Percentiles rank a stretch among this genome's conserved stretches.
Conservation (phyloP, 2,888 invertebrate genomes). For the Laothoe populi region DNA sequence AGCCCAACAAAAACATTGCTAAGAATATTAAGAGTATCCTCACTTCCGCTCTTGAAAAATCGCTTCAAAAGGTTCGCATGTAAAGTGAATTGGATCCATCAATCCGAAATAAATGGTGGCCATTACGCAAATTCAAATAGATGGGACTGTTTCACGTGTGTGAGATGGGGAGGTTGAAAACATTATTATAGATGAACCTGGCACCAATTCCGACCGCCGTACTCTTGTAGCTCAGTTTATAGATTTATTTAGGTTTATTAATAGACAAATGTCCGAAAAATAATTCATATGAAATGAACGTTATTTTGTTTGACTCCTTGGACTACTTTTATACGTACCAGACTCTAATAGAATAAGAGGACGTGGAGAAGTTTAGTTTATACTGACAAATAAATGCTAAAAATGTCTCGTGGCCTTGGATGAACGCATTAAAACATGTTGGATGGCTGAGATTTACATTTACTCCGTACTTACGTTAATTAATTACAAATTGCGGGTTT, state of each 20-base stretch:
- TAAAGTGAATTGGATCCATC: constrained; percentile 19
- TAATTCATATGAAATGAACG: no score
- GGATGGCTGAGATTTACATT: not conserved
- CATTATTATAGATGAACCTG: not conserved
- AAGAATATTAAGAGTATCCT: constrained; percentile 17
- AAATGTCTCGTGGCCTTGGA: not conserved
- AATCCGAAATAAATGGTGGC: constrained; percentile 17
- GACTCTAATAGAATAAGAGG: no score
- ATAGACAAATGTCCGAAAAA: no score
- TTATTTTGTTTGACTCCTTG: no score
- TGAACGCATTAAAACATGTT: not conserved
- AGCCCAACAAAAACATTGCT: constrained; percentile 17
- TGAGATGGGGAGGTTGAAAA: not conserved
- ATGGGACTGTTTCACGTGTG: constrained; percentile 6
- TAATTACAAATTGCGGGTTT: not conserved
- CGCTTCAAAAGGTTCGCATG: not conserved
- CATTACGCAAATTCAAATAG: constrained; percentile 20
- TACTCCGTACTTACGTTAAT: not conserved
- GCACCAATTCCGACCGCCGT: not conserved
- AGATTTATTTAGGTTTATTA: no score
- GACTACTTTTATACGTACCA: no score
- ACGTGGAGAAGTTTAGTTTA: not conserved
- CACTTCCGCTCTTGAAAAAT: constrained; percentile 16
- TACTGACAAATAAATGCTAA: not conserved
- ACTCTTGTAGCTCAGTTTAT: no score